These are phyloP conservation scores for Ascidia mentula DNA, from an alignment of 23 tunicate genomes.

Conservation along the genomic window DNA sequence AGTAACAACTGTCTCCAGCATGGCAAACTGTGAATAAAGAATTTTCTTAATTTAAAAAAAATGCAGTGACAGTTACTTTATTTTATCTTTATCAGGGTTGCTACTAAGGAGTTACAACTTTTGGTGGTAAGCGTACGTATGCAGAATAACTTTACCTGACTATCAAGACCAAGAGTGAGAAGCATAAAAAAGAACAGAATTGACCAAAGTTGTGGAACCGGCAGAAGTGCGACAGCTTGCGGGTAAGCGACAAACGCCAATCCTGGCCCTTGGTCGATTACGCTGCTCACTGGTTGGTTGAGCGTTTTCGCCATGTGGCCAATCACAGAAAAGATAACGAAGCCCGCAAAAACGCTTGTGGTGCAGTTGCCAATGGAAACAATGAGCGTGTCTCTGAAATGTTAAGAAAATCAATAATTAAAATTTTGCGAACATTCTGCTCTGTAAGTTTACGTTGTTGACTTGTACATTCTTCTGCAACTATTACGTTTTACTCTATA, in stretches of 20 bases:
- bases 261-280: conserved; percentile 94
- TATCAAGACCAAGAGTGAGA: conserved; percentile 91
- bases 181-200: conserved; percentile 95
- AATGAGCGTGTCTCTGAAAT: conserved; percentile 85
- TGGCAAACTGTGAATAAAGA: conserved; percentile 61
- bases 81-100: background rate
- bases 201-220: conserved; percentile 93
- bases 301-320: conserved; percentile 94
- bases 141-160: conserved; percentile 52
- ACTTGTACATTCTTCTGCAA: no score
- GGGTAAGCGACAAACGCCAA: conserved; percentile 98
- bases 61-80: background rate
- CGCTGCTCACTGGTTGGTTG: conserved; percentile 60
- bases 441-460: no score
- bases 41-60: background rate
- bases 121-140: background rate
- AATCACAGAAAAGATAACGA: conserved; percentile 95
- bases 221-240: conserved; percentile 91
- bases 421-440: background rate
- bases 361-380: conserved; percentile 95
- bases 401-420: background rate
- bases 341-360: conserved; percentile 97
- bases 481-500: no score
- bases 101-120: background rate
- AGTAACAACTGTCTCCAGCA: conserved; percentile 90